phyloP scores from a whole-genome alignment of 2,113 vertebrate genomes.

The Enhydra lutris region DNA sequence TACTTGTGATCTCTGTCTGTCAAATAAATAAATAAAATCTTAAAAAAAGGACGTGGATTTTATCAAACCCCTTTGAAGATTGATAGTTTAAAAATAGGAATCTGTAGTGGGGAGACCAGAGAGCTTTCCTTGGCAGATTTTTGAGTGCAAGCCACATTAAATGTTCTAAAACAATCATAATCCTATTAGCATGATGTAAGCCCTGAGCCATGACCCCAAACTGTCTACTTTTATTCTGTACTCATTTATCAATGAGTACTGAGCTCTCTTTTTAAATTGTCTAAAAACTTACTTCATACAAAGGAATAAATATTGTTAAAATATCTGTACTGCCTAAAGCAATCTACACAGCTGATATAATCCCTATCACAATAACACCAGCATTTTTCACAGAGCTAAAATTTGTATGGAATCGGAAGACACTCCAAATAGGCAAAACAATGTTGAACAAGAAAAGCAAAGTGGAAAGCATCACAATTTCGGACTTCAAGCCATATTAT shows the following conservation, averaged over 20 bases:
- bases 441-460: too few relatives aligned
- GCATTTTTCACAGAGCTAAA: background rate
- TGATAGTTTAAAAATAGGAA: background rate
- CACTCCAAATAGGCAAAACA: too few relatives aligned
- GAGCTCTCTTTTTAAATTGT: background rate
- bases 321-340: background rate
- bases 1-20: too few relatives aligned
- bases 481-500: too few relatives aligned
- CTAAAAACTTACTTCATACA: background rate
- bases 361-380: background rate
- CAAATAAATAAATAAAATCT: too few relatives aligned
- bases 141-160: background rate
- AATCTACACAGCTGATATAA: background rate
- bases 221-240: background rate
- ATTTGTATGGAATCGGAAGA: too few relatives aligned
- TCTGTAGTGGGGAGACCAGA: background rate
- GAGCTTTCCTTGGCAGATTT: background rate
- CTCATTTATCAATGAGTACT: background rate
- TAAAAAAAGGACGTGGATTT: background rate
- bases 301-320: background rate
- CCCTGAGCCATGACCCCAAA: background rate
- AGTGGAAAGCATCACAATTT: too few relatives aligned
- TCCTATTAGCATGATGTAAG: background rate
- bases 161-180: background rate
- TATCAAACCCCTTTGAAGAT: background rate